Conservation (phyloP, 2,888 invertebrate species). For the Pachymerium ferrugineum region DNA sequence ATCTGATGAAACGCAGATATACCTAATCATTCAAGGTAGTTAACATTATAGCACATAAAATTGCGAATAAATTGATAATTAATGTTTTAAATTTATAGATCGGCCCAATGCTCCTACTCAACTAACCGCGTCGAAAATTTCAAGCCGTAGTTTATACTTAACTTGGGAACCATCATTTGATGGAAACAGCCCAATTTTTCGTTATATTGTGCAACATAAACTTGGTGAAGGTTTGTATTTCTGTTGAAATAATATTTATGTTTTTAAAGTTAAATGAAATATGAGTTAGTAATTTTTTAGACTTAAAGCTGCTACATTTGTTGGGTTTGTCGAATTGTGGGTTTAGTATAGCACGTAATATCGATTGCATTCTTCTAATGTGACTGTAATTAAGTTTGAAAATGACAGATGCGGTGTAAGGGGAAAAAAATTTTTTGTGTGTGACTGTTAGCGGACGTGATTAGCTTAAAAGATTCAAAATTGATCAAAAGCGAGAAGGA, state of each 20-base stretch:
- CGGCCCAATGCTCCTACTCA: conserved; percentile 49
- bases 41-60: too few relatives aligned
- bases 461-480: neutral
- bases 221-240: conserved; percentile 42
- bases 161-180: conserved; percentile 49
- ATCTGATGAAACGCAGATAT: neutral
- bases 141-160: conserved; percentile 48
- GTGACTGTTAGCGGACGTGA: too few relatives aligned
- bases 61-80: neutral
- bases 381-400: too few relatives aligned
- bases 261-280: neutral
- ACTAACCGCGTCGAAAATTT: conserved; percentile 45
- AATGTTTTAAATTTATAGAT: conserved; percentile 45
- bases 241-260: neutral
- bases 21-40: conserved; percentile 15
- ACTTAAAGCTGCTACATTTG: too few relatives aligned
- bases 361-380: too few relatives aligned
- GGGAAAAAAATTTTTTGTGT: too few relatives aligned
- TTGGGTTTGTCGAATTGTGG: too few relatives aligned
- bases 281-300: too few relatives aligned
- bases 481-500: neutral
- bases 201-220: conserved; percentile 50
- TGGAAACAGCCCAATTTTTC: conserved; percentile 46
- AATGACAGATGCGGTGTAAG: too few relatives aligned
- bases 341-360: too few relatives aligned